These are phyloP conservation scores for Formica aserva DNA, from an alignment of 2,888 invertebrate genomes.

Conservation along the genomic window DNA sequence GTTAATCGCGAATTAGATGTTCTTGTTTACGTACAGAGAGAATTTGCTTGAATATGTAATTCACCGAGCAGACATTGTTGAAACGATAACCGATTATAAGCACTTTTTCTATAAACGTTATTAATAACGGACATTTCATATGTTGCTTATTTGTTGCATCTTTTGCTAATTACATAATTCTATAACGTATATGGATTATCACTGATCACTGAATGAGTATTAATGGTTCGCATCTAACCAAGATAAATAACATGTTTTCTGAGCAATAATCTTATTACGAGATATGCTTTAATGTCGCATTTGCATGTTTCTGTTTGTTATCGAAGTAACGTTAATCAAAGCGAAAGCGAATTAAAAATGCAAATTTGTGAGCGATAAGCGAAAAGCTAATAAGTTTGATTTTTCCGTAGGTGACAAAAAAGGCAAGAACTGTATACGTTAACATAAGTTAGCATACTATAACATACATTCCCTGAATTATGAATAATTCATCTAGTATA, in stretches of 20 bases:
- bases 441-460: constrained; percentile 24
- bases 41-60: background rate
- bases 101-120: background rate
- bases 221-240: background rate
- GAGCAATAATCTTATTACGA: background rate
- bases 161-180: background rate
- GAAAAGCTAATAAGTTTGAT: background rate
- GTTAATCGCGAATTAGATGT: constrained; percentile 16
- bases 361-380: background rate
- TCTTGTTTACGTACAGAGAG: background rate
- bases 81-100: background rate
- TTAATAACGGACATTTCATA: background rate
- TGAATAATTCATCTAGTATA: constrained; percentile 25
- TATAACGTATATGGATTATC: background rate
- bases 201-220: background rate
- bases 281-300: background rate
- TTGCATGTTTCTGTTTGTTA: background rate
- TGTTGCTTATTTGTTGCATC: background rate
- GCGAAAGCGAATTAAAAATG: constrained; percentile 2
- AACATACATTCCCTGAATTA: background rate
- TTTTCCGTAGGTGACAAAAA: background rate
- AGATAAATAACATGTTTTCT: background rate
- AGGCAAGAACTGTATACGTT: constrained; percentile 6
- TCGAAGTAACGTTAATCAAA: background rate
- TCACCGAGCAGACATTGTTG: background rate